Conservation (phyloP, 2,113 vertebrate species). For the Larimichthys crocea region DNA sequence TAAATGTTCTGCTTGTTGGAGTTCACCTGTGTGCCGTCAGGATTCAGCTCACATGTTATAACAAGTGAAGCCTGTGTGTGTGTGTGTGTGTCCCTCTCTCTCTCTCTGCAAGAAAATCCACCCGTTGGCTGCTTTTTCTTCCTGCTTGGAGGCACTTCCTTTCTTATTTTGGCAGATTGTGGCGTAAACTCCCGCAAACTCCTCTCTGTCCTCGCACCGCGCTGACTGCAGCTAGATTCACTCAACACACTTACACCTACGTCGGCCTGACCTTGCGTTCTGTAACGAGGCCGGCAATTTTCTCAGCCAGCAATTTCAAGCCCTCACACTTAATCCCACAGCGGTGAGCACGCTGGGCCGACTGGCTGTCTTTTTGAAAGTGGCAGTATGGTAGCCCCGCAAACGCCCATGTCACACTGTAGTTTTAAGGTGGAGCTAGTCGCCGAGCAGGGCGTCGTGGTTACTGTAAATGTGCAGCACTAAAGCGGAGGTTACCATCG, state of each 20-base stretch:
- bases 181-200: neutral
- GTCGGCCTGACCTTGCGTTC: neutral
- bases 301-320: conserved; percentile 32
- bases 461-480: conserved; percentile 10
- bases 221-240: conserved; percentile 8
- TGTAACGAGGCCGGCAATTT: neutral
- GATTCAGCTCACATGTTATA: neutral
- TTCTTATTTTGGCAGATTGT: neutral
- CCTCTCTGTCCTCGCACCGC: neutral
- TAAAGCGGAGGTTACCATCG: neutral
- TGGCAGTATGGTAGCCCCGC: neutral
- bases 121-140: neutral
- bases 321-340: conserved; percentile 9
- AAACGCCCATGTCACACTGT: neutral
- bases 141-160: neutral
- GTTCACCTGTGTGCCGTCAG: neutral
- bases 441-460: neutral
- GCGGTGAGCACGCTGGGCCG: neutral
- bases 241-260: neutral
- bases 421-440: neutral
- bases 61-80: neutral
- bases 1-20: neutral
- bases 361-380: neutral
- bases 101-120: neutral
- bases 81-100: neutral